These are phyloP conservation scores for Mormyrus hasselquistii DNA, from an alignment of 2,797 vertebrate species.

Conservation along the genomic window DNA sequence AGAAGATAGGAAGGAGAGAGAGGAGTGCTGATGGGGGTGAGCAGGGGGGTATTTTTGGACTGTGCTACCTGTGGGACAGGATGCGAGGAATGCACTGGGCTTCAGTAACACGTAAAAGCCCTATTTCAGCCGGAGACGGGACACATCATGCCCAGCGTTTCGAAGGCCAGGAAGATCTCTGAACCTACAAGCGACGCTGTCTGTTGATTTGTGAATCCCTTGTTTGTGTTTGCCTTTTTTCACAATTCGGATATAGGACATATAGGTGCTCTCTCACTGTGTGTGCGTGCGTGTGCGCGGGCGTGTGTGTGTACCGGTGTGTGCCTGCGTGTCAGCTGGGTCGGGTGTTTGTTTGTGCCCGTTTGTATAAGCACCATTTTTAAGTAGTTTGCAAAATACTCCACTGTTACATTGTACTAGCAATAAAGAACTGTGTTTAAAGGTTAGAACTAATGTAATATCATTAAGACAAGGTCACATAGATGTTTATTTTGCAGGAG, in stretches of 20 bases:
- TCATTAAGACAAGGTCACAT: constrained; percentile 54
- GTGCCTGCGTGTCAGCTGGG: neutral
- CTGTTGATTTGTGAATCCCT: neutral
- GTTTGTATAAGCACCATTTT: constrained; percentile 35
- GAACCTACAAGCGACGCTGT: neutral
- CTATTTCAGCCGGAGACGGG: neutral
- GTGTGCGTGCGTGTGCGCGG: neutral
- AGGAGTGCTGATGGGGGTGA: neutral
- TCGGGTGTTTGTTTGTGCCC: neutral
- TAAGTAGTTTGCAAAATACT: constrained; percentile 63
- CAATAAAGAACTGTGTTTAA: constrained; percentile 68
- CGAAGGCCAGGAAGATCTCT: neutral
- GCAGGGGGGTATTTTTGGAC: neutral
- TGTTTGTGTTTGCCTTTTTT: neutral
- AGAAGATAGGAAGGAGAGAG: neutral
- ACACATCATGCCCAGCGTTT: neutral
- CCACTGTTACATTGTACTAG: constrained; percentile 70
- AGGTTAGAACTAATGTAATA: constrained; percentile 62
- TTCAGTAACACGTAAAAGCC: neutral
- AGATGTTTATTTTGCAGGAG: constrained; percentile 68
- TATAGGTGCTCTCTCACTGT: constrained; percentile 28
- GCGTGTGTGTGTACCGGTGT: neutral
- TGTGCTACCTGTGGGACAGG: neutral
- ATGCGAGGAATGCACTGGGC: neutral
- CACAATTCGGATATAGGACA: constrained; percentile 23